These are phyloP conservation scores for Patella depressa DNA, from an alignment of 2,888 invertebrate species.

Conservation along the genomic window DNA sequence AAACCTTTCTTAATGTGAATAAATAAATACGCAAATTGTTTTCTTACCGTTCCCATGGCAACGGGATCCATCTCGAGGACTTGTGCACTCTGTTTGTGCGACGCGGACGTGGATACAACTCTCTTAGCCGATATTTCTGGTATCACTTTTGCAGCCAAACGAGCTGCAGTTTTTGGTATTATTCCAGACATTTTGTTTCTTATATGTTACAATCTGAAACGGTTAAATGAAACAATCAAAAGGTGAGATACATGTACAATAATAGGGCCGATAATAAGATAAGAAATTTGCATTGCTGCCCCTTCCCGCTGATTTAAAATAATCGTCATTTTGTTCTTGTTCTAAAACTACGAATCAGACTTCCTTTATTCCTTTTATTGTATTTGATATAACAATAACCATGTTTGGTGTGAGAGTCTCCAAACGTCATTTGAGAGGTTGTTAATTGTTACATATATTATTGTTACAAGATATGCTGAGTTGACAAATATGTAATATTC, in stretches of 20 bases:
- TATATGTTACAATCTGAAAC: neutral
- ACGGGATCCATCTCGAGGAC: slow-evolving; percentile 33
- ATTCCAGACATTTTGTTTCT: neutral
- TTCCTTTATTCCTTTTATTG: neutral
- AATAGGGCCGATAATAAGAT: no score
- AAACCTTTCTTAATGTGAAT: neutral
- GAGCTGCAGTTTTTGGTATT: neutral
- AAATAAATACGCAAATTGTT: slow-evolving; percentile 8
- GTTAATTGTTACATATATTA: no score
- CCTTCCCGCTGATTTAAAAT: neutral
- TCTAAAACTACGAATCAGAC: neutral
- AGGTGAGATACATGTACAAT: no score
- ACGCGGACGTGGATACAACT: slow-evolving; percentile 47
- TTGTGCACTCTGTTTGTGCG: slow-evolving; percentile 37
- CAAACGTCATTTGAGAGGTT: no score
- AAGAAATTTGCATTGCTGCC: neutral
- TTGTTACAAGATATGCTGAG: no score
- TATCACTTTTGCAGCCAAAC: neutral
- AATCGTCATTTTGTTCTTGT: neutral
- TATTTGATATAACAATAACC: no score
- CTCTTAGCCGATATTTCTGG: slow-evolving; percentile 28
- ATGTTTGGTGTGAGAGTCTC: no score
- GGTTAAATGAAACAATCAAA: no score
- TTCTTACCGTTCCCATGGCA: slow-evolving; percentile 23
- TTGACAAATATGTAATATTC: no score